Evolutionary conservation across 2,113 vertebrate genomes (phyloP).

Genomic region (Aptenodytes forsteri): DNA sequence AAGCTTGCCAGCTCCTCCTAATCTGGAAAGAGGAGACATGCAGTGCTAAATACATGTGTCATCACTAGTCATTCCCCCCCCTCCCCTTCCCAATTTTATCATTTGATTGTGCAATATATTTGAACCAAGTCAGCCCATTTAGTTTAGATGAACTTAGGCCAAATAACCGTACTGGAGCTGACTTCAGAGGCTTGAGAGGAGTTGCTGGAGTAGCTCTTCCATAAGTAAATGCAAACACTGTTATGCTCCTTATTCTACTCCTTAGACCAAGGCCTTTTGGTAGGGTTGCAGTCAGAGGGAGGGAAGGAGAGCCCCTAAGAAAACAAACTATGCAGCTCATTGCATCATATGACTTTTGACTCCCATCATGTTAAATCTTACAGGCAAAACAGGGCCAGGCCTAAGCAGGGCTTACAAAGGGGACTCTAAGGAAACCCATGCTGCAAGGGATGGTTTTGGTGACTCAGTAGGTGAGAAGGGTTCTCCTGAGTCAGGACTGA

Average conservation of each 20-base stretch:
- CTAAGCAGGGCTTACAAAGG: not conserved
- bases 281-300: not conserved
- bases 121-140: constrained; percentile 39
- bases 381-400: not conserved
- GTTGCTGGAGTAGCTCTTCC: constrained; percentile 1
- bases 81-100: not conserved
- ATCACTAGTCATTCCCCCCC: not conserved
- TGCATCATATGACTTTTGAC: not conserved
- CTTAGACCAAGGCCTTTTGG: not conserved
- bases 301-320: not conserved
- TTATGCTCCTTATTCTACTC: not conserved
- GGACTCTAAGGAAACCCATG: not conserved
- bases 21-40: constrained; percentile 32
- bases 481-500: constrained; percentile 27
- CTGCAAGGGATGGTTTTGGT: not conserved
- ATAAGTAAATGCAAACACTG: not conserved
- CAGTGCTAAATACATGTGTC: constrained; percentile 66
- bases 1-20: constrained; percentile 20
- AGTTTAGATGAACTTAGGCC: constrained; percentile 31
- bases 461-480: not conserved
- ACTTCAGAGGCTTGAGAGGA: constrained; percentile 36
- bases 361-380: not conserved
- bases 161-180: constrained; percentile 45
- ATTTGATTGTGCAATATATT: constrained; percentile 25
- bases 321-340: not conserved